Base-by-base conservation (phyloP, 2,113 vertebrate genomes). In the Budorcas taxicolor region DNA sequence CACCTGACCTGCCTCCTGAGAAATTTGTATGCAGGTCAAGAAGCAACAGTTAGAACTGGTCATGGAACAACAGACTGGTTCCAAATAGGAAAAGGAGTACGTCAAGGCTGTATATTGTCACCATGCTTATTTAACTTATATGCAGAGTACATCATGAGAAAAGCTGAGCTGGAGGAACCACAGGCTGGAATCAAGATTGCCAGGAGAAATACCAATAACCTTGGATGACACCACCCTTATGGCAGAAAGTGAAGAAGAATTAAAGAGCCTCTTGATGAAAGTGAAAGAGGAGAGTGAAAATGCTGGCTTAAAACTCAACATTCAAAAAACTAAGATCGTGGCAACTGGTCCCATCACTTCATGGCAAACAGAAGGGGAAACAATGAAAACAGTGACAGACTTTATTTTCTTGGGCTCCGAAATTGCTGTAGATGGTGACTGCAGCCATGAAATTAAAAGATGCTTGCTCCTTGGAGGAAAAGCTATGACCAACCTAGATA, bases 151-250 rank as follows among this genome's bases (percentile, higher is more conserved):
- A 36, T 71, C n/a, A 21, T 21, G 64, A 21, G 64, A 71, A 71
- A 71, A 0, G 17, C n/a, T 36, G 33, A 2, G 2, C n/a, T 71
- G n/a, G 64, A 36, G 2, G n/a, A 71, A 71, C 0, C n/a, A 71
- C 17, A 36, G 19, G 33, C n/a, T 71, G n/a, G 17, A 71, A 71
- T 36, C n/a, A 71, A 71, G n/a, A 36, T 36, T 36, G 17, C 64
- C 1, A 1, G n/a, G 64, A 71, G 64, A 71, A 36, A 71, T 36
- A 36, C 19, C 64, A 71, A 5, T 71, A 71, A 71, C n/a, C 4
- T 71, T n/a, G 11, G 17, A 36, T 21, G n/a, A 71, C n/a, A 71
- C 33, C 8, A 71, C 2, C 9, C 2, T 67, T 36, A 71, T 36
- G n/a, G n/a, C n/a, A 71, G 64, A 71, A 71, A 11, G n/a, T 36